A percentile compares a stretch with the other conserved stretches of the same genome.
Conservation (phyloP, 2,797 vertebrate genomes). For the Chanos chanos region DNA sequence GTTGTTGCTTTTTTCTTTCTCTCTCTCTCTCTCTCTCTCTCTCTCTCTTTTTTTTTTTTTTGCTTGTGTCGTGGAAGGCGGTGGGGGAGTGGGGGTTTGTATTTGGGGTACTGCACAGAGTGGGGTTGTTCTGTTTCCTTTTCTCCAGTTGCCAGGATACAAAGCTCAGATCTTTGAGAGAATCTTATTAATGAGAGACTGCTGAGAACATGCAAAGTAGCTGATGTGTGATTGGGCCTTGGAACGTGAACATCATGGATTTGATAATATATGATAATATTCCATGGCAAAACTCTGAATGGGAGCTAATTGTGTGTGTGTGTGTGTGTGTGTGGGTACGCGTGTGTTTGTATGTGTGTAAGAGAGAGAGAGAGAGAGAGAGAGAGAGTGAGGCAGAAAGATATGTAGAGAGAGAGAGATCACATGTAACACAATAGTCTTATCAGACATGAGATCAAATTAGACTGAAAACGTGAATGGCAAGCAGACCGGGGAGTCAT, state of each 20-base stretch:
- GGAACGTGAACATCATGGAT: slow-evolving; percentile 45
- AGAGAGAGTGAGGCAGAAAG: not conserved
- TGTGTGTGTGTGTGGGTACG: slow-evolving; percentile 26
- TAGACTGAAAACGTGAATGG: slow-evolving; percentile 54
- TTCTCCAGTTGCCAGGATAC: slow-evolving; percentile 51
- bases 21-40: too few species aligned
- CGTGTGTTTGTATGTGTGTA: slow-evolving; percentile 9
- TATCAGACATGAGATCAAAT: slow-evolving; percentile 64
- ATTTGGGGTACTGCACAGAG: slow-evolving; percentile 26
- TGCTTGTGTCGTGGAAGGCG: too few species aligned
- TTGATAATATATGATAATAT: slow-evolving; percentile 39
- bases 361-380: not conserved
- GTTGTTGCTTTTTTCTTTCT: too few species aligned
- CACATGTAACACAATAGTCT: slow-evolving; percentile 15
- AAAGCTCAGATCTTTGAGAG: slow-evolving; percentile 37
- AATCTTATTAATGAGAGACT: slow-evolving; percentile 48
- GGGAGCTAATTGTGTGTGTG: slow-evolving; percentile 38
- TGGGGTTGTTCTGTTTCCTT: slow-evolving; percentile 34
- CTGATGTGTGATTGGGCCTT: slow-evolving; percentile 44
- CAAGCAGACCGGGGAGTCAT: slow-evolving; percentile 14
- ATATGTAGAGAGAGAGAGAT: not conserved
- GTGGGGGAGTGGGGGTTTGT: slow-evolving; percentile 3
- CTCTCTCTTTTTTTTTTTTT: too few species aligned
- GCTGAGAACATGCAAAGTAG: slow-evolving; percentile 45
- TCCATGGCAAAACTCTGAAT: slow-evolving; percentile 29